Conservation (phyloP, 2,113 vertebrate species). For the Gracilinanus agilis region DNA sequence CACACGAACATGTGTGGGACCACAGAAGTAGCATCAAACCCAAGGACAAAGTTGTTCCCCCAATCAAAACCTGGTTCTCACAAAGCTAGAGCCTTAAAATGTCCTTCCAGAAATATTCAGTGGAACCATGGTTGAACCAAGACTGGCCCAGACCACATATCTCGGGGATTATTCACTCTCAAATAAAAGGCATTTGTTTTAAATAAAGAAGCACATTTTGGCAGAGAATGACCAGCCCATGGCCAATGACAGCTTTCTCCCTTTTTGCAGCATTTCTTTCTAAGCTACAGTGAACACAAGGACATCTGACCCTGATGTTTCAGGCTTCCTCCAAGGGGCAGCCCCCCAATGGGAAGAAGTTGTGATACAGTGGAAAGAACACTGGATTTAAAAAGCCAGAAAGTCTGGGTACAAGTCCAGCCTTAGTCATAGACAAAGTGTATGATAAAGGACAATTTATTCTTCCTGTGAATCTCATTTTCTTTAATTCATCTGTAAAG, state of each 20-base stretch:
- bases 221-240: conserved; percentile 67
- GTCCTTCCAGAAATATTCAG: conserved; percentile 76
- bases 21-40: background rate
- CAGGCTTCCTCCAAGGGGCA: background rate
- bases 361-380: background rate
- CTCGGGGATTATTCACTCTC: conserved; percentile 76
- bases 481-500: background rate
- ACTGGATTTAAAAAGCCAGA: background rate
- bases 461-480: background rate
- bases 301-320: background rate
- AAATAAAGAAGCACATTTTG: conserved; percentile 76
- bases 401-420: background rate
- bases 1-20: background rate
- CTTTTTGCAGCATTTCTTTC: background rate
- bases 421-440: background rate
- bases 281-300: background rate
- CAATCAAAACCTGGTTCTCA: conserved; percentile 39
- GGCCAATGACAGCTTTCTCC: conserved; percentile 56
- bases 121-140: conserved; percentile 51
- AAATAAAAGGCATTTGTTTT: conserved; percentile 71
- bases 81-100: conserved; percentile 57
- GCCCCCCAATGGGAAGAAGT: background rate
- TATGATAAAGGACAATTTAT: background rate
- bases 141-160: conserved; percentile 76
- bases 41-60: conserved; percentile 14